Conservation (phyloP, 2,113 vertebrate species). For the Silurus asotus region DNA sequence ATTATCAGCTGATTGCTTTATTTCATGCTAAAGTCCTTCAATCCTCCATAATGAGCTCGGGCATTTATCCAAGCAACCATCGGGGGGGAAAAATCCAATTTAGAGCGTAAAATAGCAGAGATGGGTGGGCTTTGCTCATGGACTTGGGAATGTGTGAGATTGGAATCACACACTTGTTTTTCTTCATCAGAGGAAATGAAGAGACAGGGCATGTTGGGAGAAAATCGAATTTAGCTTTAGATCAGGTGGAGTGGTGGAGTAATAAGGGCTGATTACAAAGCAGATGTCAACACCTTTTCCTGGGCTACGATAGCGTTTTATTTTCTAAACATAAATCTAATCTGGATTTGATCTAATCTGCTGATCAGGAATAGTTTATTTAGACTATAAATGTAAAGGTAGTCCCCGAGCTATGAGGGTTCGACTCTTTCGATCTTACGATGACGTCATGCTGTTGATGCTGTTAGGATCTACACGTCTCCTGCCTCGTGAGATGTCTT, state of each 20-base stretch:
- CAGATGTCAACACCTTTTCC: background rate
- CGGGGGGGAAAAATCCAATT: constrained; percentile 53
- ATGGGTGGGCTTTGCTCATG: constrained; percentile 32
- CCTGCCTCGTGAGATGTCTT: no score
- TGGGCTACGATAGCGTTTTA: background rate
- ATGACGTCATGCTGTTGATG: no score
- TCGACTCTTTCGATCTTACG: no score
- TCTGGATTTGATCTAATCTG: no score
- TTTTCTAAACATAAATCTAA: background rate
- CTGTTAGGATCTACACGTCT: no score
- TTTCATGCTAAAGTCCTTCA: constrained; percentile 50
- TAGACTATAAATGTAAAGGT: no score
- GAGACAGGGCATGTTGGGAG: constrained; percentile 12
- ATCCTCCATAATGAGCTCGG: constrained; percentile 49
- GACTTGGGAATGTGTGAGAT: constrained; percentile 24
- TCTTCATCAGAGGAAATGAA: constrained; percentile 8
- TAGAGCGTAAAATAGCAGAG: constrained; percentile 44
- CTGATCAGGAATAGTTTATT: no score
- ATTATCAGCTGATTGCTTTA: constrained; percentile 53
- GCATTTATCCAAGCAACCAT: constrained; percentile 51
- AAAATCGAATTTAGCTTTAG: constrained; percentile 8
- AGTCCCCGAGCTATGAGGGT: no score
- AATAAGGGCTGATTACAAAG: background rate
- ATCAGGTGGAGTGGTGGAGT: background rate
- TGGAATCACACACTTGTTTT: constrained; percentile 33